Evolutionary conservation across 2,888 invertebrate genomes (phyloP).

Genomic region (Campoplex capitator): DNA sequence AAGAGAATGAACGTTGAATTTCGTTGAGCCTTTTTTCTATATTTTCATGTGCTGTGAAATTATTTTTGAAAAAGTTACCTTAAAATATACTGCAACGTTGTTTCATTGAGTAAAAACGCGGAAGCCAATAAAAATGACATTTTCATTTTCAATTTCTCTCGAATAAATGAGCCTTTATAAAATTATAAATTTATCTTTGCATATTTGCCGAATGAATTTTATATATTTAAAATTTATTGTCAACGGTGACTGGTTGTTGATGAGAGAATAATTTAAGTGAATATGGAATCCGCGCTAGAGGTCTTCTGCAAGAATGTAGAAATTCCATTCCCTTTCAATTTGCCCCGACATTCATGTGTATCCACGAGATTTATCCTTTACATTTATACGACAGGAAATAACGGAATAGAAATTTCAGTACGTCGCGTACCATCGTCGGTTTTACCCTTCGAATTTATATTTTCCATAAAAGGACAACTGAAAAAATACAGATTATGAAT

Average conservation of each 20-base stretch:
- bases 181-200: no score
- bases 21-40: neutral
- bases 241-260: neutral
- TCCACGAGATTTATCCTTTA: neutral
- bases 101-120: no score
- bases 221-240: neutral
- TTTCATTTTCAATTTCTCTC: neutral
- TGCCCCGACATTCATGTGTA: neutral
- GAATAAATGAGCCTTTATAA: neutral
- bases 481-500: neutral
- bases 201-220: neutral
- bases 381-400: slow-evolving; percentile 8
- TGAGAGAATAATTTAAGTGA: neutral
- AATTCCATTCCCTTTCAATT: slow-evolving; percentile 8
- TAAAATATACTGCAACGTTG: neutral
- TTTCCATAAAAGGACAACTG: neutral
- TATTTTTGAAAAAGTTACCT: neutral
- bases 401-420: neutral
- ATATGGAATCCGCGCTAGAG: neutral
- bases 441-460: neutral
- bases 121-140: neutral
- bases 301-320: neutral
- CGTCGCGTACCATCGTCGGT: neutral
- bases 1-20: no score
- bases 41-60: neutral